These are phyloP conservation scores for Todiramphus chloris DNA, from an alignment of 2,113 vertebrate genomes.

Conservation along the genomic window DNA sequence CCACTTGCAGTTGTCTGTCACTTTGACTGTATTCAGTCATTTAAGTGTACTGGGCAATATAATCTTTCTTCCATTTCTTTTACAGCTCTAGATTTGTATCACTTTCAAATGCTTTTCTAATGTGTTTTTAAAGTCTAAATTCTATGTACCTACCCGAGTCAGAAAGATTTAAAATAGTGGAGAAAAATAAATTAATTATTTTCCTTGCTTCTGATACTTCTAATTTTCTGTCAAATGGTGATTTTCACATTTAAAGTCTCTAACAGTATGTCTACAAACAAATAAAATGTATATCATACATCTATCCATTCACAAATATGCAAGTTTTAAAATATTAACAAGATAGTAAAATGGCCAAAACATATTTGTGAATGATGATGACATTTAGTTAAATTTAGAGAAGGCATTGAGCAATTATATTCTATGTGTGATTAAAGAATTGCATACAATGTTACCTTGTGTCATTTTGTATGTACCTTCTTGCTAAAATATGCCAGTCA, in stretches of 20 bases:
- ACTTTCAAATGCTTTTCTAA: neutral
- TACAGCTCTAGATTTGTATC: neutral
- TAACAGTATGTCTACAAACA: neutral
- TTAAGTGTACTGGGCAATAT: neutral
- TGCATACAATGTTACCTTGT: neutral
- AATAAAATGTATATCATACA: neutral
- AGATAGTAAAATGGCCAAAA: neutral
- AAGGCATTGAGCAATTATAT: neutral
- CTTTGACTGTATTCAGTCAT: neutral
- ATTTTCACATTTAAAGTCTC: neutral
- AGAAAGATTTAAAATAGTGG: neutral
- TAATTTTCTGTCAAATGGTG: neutral
- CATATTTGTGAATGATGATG: neutral
- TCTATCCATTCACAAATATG: neutral
- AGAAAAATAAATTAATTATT: neutral
- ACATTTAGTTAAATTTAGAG: neutral
- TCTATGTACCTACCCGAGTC: neutral
- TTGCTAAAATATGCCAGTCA: neutral
- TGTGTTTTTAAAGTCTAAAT: neutral
- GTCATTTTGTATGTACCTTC: neutral
- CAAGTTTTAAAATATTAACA: neutral
- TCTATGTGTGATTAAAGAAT: neutral
- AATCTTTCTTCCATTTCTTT: neutral
- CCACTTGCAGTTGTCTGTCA: neutral
- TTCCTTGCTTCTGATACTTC: neutral